Evolutionary conservation across 2,113 vertebrate species (phyloP), one percentile per base, ranked within the genome.

Genomic region (Strigops habroptila): DNA sequence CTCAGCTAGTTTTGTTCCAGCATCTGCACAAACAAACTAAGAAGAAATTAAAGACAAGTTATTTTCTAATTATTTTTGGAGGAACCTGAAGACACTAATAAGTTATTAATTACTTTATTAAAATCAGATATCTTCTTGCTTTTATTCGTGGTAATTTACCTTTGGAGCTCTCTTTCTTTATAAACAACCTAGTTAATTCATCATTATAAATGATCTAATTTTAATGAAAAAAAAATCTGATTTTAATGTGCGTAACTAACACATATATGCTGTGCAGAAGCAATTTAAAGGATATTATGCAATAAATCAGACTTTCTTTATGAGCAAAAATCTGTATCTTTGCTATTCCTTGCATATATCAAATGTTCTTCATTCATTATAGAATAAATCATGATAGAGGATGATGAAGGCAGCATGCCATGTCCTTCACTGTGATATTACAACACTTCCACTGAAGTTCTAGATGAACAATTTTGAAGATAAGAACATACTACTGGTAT

Each of bases 11-110:
- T 99, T 98, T 73, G 99, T 99, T 80, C 99, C 99, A 78, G 99
- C 99, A 98, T 99, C 99, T 97, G 98, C 97, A 97, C 99, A 99
- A 97, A 99, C 98, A 98, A 99, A 99, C 99, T 99, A 95, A 96
- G 93, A 97, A 97, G 96, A 94, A 95, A 96, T 95, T 69, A 97
- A 97, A 97, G 73, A 77, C 55, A 65, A 91, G 82, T 92, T 97
- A 93, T 67, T 96, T 96, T 96, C 89, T 1, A 86, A 93, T 91
- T 97, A 91, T 77, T 96, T 96, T 95, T 91, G 25, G 37, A 91
- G 84, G 55, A 97, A 95, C 49, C 64, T 70, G 83, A 83, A 82
- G 75, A 95, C 39, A 80, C 35, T 82, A 95, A 67, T 78, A 82
- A 92, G 62, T 93, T 95, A 97, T 95, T 96, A 49, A 88, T 86